phyloP scores from a whole-genome alignment of 1,140 invertebrate species.

The Babylonia areolata region DNA sequence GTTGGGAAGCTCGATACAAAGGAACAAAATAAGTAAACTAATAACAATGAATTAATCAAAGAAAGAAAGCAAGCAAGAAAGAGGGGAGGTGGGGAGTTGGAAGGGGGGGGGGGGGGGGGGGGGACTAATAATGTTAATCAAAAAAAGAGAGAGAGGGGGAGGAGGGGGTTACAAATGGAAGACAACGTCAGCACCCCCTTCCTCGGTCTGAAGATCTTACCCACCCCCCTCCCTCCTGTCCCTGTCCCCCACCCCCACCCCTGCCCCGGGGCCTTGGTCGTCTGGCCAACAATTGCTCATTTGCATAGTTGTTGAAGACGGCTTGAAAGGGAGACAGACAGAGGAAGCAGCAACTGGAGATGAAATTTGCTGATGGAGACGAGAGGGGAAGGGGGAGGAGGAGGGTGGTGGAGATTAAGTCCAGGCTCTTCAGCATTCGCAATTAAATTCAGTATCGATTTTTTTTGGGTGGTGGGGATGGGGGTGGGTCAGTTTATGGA shows the following conservation, averaged over 20 bases:
- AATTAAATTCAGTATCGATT: conserved; percentile 22
- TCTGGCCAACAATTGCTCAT: conserved; percentile 22
- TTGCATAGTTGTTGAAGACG: conserved; percentile 29
- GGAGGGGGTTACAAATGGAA: background rate
- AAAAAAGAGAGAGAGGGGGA: background rate
- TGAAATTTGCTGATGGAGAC: background rate
- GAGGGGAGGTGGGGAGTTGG: background rate
- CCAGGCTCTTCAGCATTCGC: background rate
- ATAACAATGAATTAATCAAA: background rate
- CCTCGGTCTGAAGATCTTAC: background rate
- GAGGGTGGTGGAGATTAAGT: too few relatives aligned
- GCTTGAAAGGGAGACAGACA: background rate
- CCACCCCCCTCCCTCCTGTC: background rate
- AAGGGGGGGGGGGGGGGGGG: background rate
- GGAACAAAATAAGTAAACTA: background rate
- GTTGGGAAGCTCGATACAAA: background rate
- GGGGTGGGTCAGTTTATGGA: background rate
- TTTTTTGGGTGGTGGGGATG: too few relatives aligned
- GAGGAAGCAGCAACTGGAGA: background rate
- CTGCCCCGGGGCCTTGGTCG: background rate
- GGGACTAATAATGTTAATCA: too few relatives aligned
- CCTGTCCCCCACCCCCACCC: background rate
- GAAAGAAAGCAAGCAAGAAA: background rate
- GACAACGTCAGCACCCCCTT: background rate
- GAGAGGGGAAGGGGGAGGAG: background rate